Base-by-base conservation (phyloP, 1,140 invertebrate genomes). In the Zaprionus taronus region DNA sequence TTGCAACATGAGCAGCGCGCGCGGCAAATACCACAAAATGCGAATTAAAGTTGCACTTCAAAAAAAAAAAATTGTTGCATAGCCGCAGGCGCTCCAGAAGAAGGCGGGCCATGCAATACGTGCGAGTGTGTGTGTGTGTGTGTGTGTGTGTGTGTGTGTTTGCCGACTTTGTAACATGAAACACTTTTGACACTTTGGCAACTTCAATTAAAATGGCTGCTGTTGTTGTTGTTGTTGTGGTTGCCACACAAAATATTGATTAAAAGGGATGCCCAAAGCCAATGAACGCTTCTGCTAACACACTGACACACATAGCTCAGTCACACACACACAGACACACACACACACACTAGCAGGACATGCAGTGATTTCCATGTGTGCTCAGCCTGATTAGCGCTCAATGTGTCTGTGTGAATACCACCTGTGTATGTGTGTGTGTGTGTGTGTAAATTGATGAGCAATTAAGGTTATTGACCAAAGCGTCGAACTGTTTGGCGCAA, bases 381-480 rank as follows among this genome's bases (percentile, higher is more conserved):
- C 62, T 57, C 36, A 70, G 51, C 55, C 79, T 72, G 70, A 72
- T 65, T 66, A 72, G 81, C 22, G 26, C 31, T 53, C 20, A 20
- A 51, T 51, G 47, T 51, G 47, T 51, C 20, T 24, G 12, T 51
- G 47, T 51, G 47, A 51, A 51, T 24, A 20, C 12, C 41, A 14
- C 14, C 15, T 44, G 15, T n/a, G 12, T n/a, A 11, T 51, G 20
- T n/a, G 12, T n/a, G 20, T 51, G 20, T 51, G 47, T 51, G 53
- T 63, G 5, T 55, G 36, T 79, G 41, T 66, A 83, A 83, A 87
- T 83, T 87, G 83, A 80, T 87, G 83, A 87, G 71, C 83, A 87
- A 87, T 87, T 87, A 87, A 87, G 83, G 83, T 87, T 87, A 83
- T 87, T 87, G 83, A 89, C 83, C 83, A 87, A 75, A 64, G 63